phyloP scores from a whole-genome alignment of 2,113 vertebrate species.

The Cottus gobio region DNA sequence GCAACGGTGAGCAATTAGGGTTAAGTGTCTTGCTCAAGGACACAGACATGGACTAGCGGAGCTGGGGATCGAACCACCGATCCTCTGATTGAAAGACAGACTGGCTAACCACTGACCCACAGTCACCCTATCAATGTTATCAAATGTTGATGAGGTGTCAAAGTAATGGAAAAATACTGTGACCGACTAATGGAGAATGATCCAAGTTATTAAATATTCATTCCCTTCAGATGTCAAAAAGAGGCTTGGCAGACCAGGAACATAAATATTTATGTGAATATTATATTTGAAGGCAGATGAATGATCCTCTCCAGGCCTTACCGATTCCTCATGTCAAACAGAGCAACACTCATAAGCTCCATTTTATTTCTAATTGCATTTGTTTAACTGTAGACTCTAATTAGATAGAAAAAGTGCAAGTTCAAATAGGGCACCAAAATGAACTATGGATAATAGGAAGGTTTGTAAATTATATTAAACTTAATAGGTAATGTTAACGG shows the following conservation, averaged over 20 bases:
- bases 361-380: background rate
- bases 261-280: conserved; percentile 63
- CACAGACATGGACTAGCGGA: too few species aligned
- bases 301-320: background rate
- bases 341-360: background rate
- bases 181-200: conserved; percentile 32
- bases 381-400: background rate
- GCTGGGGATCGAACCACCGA: too few species aligned
- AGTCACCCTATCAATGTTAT: background rate
- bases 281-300: background rate
- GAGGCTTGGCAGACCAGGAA: conserved; percentile 44
- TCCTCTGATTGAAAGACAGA: too few species aligned
- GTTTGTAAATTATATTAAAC: too few species aligned
- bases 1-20: too few species aligned
- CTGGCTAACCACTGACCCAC: too few species aligned
- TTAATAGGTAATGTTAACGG: background rate
- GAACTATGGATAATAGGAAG: background rate
- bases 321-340: background rate
- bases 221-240: conserved; percentile 34
- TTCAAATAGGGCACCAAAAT: background rate
- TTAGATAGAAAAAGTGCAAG: background rate
- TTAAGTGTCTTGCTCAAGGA: too few species aligned
- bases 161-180: conserved; percentile 30
- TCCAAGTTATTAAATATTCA: conserved; percentile 63
- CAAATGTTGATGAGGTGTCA: background rate